Conservation (phyloP, 2,113 vertebrate species). For the Anarrhichthys ocellatus region DNA sequence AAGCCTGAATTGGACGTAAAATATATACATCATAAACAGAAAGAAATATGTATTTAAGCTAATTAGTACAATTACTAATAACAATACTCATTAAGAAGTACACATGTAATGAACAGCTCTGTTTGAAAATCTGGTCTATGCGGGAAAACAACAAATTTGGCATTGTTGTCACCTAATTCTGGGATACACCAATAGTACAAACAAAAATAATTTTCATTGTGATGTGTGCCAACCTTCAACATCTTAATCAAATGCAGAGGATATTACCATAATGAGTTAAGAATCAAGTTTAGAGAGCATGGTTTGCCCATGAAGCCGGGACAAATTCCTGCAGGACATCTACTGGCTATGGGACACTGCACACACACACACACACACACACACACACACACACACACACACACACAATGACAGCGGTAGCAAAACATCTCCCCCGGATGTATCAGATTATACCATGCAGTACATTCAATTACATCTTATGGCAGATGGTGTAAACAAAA, state of each 20-base stretch:
- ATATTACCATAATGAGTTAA: constrained; percentile 21
- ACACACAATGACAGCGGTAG: constrained; percentile 19
- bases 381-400: neutral
- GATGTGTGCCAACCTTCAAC: neutral
- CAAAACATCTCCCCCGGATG: constrained; percentile 48
- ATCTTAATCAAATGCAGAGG: constrained; percentile 21
- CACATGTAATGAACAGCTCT: neutral
- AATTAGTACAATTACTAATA: neutral
- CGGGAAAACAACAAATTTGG: neutral
- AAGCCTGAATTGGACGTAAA: neutral
- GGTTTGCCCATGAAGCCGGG: constrained; percentile 22
- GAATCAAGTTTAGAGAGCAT: constrained; percentile 7
- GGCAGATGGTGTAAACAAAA: constrained; percentile 80
- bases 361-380: constrained; percentile 10
- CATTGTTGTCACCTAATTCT: neutral
- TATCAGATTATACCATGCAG: constrained; percentile 74
- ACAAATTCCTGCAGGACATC: constrained; percentile 41
- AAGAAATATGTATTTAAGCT: neutral
- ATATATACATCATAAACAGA: neutral
- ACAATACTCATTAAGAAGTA: neutral
- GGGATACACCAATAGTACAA: neutral
- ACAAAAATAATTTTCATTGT: neutral
- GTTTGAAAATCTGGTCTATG: neutral
- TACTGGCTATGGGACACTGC: constrained; percentile 16
- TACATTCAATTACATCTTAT: constrained; percentile 78